phyloP scores from a whole-genome alignment of 2,888 invertebrate genomes.

The Eustalomyia histrio region DNA sequence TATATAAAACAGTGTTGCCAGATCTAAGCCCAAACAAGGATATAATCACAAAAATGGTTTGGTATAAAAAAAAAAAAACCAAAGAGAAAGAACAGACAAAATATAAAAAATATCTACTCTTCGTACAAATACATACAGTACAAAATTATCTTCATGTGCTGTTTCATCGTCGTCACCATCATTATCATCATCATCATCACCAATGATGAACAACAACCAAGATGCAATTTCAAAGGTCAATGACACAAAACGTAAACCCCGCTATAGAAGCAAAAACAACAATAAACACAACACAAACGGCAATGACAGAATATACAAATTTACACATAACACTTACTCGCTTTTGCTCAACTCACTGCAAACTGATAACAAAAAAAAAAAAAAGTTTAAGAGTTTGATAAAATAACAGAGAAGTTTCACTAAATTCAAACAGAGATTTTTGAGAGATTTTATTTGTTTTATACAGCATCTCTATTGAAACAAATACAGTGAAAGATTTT shows the following conservation, averaged over 20 bases:
- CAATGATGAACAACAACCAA: constrained; percentile 48
- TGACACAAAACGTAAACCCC: constrained; percentile 67
- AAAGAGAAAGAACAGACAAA: background rate
- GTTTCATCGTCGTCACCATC: constrained; percentile 26
- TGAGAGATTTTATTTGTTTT: background rate
- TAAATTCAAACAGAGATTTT: background rate
- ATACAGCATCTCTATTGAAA: background rate
- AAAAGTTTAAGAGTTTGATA: constrained; percentile 13
- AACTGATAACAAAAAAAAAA: background rate
- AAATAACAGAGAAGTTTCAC: constrained; percentile 20
- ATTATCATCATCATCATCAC: constrained; percentile 31
- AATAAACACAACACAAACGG: constrained; percentile 63
- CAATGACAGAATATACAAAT: constrained; percentile 4
- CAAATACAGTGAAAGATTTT: background rate
- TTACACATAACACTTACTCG: constrained; percentile 21
- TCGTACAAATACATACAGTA: constrained; percentile 6
- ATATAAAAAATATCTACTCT: constrained; percentile 13
- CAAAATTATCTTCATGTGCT: constrained; percentile 11
- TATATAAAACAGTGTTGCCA: background rate
- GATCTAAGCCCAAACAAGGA: constrained; percentile 1
- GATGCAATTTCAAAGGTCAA: constrained; percentile 68
- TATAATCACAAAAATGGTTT: background rate
- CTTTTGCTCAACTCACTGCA: background rate
- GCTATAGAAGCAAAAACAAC: constrained; percentile 66
- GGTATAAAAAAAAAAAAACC: constrained; percentile 11